Base-by-base conservation (phyloP, 2,113 vertebrate genomes). In the Sterrhoptilus dennistouni region DNA sequence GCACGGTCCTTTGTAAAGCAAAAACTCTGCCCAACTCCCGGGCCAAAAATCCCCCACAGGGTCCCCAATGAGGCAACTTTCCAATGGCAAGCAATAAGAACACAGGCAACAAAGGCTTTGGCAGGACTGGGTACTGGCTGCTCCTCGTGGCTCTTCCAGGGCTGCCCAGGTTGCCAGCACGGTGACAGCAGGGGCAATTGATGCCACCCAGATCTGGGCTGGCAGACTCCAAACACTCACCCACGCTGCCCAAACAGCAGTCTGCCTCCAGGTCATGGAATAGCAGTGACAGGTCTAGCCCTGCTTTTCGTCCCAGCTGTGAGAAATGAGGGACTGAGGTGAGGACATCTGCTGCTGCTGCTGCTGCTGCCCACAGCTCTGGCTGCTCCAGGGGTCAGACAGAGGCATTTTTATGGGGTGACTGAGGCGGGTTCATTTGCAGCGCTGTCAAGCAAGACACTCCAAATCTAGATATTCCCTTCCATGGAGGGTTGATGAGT, bases 21-120 rank as follows among this genome's bases (percentile, higher is more conserved):
- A 78, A 83, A 84, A 0, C 38, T 70, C 83, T 89, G 90, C 93
- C 93, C 95, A 95, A 50, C 31, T 91, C 50, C 60, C 2, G 11
- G 79, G 87, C 89, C 89, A 96, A 83, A 94, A 93, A 42, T 63
- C 52, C 56, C 83, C 69, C 65, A 15, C 52, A 57, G 38, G 20
- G 74, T 78, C 52, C 35, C 66, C 10, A 0, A 2, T 1, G 1
- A 74, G 87, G 91, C 80, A 77, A 13, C 80, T 77, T 92, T 96
- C 91, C 93, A 94, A 57, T 1, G 4, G 87, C 50, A 61, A 83
- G 72, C 80, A 65, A 7, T 61, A 69, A 53, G 45, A 83, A 57
- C 6, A 7, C 36, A 74, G 68, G 66, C 83, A 92, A 86, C 89
- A 95, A 86, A 95, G 64, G n/a, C 50, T 23, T 92, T 94, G 91